Percentiles rank a stretch among this genome's conserved stretches.
Conservation (phyloP, 1,140 invertebrate genomes). For the Augochlora pura region DNA sequence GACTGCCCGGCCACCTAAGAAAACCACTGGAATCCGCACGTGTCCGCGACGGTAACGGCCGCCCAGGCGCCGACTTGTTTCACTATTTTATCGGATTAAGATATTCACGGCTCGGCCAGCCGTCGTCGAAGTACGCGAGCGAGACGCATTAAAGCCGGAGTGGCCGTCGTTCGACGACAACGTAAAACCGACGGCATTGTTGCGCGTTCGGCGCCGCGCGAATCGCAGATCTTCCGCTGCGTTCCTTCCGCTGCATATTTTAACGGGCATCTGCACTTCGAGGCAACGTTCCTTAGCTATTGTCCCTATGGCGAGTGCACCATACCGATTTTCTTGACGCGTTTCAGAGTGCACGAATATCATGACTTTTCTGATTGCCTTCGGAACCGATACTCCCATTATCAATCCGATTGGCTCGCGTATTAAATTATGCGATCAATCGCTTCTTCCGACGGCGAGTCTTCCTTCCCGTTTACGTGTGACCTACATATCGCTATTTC, state of each 20-base stretch:
- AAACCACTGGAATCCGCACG: constrained; percentile 33
- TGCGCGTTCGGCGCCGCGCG: constrained; percentile 54
- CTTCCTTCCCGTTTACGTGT: no score
- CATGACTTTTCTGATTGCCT: no score
- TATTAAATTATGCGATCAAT: no score
- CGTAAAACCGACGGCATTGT: constrained; percentile 17
- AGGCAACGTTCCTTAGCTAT: no score
- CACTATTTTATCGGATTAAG: constrained; percentile 68
- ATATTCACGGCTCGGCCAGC: constrained; percentile 46
- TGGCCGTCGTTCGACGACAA: not conserved
- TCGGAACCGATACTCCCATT: no score
- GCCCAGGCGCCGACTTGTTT: constrained; percentile 44
- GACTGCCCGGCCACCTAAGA: constrained; percentile 40
- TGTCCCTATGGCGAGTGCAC: no score
- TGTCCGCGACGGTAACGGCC: constrained; percentile 2
- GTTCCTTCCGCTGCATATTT: not conserved
- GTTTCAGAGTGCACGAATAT: no score
- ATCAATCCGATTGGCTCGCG: no score
- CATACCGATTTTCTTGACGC: no score
- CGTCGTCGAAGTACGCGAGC: constrained; percentile 20
- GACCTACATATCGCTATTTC: no score
- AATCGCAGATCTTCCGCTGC: not conserved
- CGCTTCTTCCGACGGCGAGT: no score
- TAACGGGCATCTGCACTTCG: not conserved
- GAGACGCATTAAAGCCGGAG: constrained; percentile 40